Evolutionary conservation across 2,888 invertebrate genomes (phyloP).

Genomic region (Caenorhabditis drosophilae): DNA sequence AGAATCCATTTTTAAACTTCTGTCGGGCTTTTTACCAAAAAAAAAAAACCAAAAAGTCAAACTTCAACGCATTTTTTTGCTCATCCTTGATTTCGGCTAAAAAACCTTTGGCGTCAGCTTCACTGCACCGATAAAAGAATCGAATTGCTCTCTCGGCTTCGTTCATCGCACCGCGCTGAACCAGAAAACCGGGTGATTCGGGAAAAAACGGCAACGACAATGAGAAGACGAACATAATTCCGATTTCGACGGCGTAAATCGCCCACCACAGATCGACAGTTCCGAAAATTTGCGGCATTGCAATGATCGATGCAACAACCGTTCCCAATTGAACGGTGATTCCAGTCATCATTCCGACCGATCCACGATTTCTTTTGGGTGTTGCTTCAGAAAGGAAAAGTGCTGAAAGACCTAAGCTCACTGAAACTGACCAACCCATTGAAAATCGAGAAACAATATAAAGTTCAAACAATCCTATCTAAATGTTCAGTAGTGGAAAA

Average conservation of each 20-base stretch:
- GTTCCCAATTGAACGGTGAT: constrained; percentile 57
- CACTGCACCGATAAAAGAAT: constrained; percentile 47
- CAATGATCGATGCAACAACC: constrained; percentile 56
- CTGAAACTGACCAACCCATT: constrained; percentile 55
- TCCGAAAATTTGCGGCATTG: constrained; percentile 61
- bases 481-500: constrained; percentile 6
- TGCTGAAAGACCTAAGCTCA: constrained; percentile 52
- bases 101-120: constrained; percentile 21
- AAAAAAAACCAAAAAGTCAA: neutral
- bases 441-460: constrained; percentile 51
- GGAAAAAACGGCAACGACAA: constrained; percentile 43
- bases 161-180: constrained; percentile 32
- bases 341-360: constrained; percentile 62
- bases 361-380: constrained; percentile 58
- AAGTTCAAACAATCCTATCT: constrained; percentile 54
- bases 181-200: constrained; percentile 54
- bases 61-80: constrained; percentile 30
- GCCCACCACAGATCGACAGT: constrained; percentile 49
- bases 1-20: neutral
- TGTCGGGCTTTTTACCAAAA: neutral
- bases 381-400: constrained; percentile 51
- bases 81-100: constrained; percentile 43
- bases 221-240: constrained; percentile 42
- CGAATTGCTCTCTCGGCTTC: constrained; percentile 44
- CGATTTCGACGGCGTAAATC: constrained; percentile 54